Evolutionary conservation across 2,888 invertebrate species (phyloP).

Genomic region (Microchrysa polita): DNA sequence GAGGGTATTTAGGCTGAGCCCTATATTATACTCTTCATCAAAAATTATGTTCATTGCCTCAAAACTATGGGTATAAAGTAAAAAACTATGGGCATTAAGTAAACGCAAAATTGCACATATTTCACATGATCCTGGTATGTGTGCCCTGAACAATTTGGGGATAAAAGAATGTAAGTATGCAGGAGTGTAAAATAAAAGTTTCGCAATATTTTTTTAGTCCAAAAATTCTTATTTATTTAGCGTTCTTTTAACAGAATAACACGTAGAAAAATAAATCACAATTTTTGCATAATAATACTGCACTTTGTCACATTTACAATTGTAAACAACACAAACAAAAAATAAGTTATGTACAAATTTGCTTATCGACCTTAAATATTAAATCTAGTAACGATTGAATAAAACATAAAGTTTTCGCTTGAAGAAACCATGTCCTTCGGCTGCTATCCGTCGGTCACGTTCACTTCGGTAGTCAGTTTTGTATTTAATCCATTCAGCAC

Average conservation of each 20-base stretch:
- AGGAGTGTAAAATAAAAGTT: too few relatives aligned
- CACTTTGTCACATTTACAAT: background rate
- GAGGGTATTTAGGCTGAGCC: too few relatives aligned
- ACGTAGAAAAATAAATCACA: background rate
- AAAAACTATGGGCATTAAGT: too few relatives aligned
- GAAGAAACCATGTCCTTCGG: constrained; percentile 56
- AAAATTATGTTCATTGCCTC: too few relatives aligned
- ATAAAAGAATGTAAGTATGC: too few relatives aligned
- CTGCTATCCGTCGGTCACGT: constrained; percentile 55
- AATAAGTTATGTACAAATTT: background rate
- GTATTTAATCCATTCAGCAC: constrained; percentile 70
- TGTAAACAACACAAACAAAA: too few relatives aligned
- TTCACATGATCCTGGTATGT: too few relatives aligned
- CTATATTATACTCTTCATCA: too few relatives aligned
- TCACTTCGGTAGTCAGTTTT: constrained; percentile 65
- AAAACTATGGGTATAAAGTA: too few relatives aligned
- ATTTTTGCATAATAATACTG: background rate
- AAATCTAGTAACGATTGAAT: constrained; percentile 52
- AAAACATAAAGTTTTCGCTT: constrained; percentile 58
- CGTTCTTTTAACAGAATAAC: background rate
- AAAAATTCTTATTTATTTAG: constrained; percentile 44
- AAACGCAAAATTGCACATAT: too few relatives aligned
- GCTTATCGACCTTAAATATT: background rate
- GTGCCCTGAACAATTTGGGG: too few relatives aligned
- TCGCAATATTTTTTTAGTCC: too few relatives aligned